These are phyloP conservation scores for Nyctereutes procyonoides DNA, from an alignment of 2,113 vertebrate species.

Conservation along the genomic window DNA sequence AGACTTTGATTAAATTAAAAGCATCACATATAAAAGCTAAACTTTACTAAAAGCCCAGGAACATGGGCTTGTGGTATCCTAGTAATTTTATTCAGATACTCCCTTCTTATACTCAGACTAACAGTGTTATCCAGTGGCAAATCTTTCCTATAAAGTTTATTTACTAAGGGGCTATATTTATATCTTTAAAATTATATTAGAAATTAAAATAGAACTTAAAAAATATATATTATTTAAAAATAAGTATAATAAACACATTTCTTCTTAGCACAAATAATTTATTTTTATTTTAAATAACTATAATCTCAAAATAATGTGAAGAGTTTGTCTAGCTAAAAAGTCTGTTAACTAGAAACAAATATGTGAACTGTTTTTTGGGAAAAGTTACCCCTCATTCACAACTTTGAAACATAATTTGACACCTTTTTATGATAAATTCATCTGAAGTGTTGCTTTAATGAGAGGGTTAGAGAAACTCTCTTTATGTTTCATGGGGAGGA, in stretches of 20 bases:
- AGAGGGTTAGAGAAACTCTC: background rate
- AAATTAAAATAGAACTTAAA: background rate
- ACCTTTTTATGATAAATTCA: background rate
- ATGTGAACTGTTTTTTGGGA: background rate
- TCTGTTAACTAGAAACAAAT: background rate
- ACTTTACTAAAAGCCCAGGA: background rate
- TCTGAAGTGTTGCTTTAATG: background rate
- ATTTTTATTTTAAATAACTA: slow-evolving; percentile 12
- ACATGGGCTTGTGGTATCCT: background rate
- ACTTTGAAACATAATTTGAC: background rate
- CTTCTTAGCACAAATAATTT: background rate
- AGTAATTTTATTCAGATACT: background rate
- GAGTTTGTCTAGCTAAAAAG: background rate
- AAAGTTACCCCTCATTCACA: background rate
- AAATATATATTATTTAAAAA: background rate
- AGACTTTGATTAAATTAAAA: background rate
- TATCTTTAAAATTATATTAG: background rate
- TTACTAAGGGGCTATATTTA: background rate
- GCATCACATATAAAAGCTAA: background rate
- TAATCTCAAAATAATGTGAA: background rate
- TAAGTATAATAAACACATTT: background rate
- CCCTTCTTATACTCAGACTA: background rate
- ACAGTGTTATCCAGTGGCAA: background rate
- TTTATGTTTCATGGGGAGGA: background rate
- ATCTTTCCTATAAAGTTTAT: background rate